Evolutionary conservation across 2,113 vertebrate species (phyloP), one percentile per base, ranked within the genome.

Genomic region (Callorhinus ursinus): DNA sequence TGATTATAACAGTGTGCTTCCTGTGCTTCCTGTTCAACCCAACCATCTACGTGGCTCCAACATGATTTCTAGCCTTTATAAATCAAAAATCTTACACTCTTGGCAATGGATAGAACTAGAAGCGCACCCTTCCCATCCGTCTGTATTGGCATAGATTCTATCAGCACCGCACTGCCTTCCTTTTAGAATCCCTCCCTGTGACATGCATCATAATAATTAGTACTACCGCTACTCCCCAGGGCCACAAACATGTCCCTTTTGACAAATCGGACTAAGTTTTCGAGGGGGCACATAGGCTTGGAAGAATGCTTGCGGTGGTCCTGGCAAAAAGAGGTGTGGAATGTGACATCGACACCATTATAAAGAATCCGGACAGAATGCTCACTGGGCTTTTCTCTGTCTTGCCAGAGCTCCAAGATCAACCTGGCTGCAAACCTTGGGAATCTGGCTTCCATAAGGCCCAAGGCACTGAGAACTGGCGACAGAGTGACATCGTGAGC

Each of bases 401-500:
- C 99, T 93, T 99, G 99, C 99, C 99, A 99, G 85, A 99, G 97
- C 98, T 99, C 99, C 86, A 99, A 99, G 90, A 99, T 99, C 72
- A 99, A 97, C 77, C 99, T 99, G n/a, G 99, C 99, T 0, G 99
- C 99, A 88, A 99, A 99, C 31, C 99, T 98, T 0, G 99, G 99
- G 97, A 99, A 99, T 65, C 98, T 99, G 88, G 99, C 99, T 92
- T 99, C 99, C 5, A 99, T 98, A 79, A 99, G 98, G 42, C 99
- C 99, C 95, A 99, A 98, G 95, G 99, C 99, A 95, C 99, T 99
- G 36, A 99, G 99, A 97, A 99, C 79, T 0, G 99, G 99, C 0
- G 99, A 99, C 98, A 99, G 92, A 0, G 99, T 99, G 92, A 99
- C 99, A 8, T 99, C 99, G 1, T 99, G 99, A 14, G 99, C 99